phyloP scores from a whole-genome alignment of 2,888 invertebrate species.

The Ctena decussata region DNA sequence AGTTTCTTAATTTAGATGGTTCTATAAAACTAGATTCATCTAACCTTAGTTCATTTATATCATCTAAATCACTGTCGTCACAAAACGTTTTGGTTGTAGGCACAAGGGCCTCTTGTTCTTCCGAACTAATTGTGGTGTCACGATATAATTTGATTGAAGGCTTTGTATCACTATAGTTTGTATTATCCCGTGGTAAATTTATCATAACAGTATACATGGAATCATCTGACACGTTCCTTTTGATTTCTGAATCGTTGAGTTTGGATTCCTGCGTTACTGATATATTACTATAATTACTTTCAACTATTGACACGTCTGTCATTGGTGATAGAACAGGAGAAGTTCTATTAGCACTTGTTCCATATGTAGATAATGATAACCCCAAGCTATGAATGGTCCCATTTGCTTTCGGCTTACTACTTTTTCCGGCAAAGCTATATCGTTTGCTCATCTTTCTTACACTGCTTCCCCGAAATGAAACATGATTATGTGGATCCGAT shows the following conservation, averaged over 20 bases:
- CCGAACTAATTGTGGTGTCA: slow-evolving; percentile 81
- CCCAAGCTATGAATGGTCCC: slow-evolving; percentile 33
- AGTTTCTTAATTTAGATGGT: neutral
- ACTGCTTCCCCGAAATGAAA: slow-evolving; percentile 26
- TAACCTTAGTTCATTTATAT: slow-evolving; percentile 30
- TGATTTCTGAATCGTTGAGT: neutral
- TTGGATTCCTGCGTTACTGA: neutral
- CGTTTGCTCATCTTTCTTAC: neutral
- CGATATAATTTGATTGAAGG: slow-evolving; percentile 88
- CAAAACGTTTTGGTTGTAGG: slow-evolving; percentile 1
- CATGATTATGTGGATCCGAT: slow-evolving; percentile 12
- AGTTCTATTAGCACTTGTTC: slow-evolving; percentile 38
- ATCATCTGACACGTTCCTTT: slow-evolving; percentile 38
- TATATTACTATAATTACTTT: slow-evolving; percentile 51
- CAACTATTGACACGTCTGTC: slow-evolving; percentile 51
- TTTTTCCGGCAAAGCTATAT: neutral
- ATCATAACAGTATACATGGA: slow-evolving; percentile 96
- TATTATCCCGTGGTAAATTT: slow-evolving; percentile 88
- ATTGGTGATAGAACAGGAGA: slow-evolving; percentile 38
- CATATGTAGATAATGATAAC: slow-evolving; percentile 51
- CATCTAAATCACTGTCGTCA: slow-evolving; percentile 30
- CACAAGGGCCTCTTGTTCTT: slow-evolving; percentile 22
- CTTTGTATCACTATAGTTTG: slow-evolving; percentile 48
- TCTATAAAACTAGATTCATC: slow-evolving; percentile 42
- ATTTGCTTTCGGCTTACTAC: slow-evolving; percentile 28